Evolutionary conservation across 2,113 vertebrate species (phyloP), one percentile per base, ranked within the genome.

Genomic region (Empidonax traillii): DNA sequence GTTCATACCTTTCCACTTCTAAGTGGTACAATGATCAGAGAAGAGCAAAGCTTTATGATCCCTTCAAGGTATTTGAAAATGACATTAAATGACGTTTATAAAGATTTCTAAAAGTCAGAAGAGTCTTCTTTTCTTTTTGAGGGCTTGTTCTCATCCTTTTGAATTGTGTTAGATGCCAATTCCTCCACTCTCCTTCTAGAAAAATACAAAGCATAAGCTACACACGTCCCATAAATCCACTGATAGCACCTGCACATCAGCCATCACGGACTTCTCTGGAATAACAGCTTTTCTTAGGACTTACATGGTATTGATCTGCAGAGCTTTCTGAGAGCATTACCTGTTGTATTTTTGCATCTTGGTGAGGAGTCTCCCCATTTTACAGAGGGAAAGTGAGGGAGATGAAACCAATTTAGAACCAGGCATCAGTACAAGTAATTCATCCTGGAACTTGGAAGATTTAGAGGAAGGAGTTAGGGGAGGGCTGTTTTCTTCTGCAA

Each of bases 41-140:
- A 94, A 80, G 87, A 96, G 87, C 85, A 93, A 95, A 95, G 85
- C 96, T 96, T 97, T 96, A 96, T 85, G 79, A 96, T 96, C 89
- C 95, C 96, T 97, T 93, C 91, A 91, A 96, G 96, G 96, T 84
- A 96, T 97, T 95, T 95, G 85, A 95, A 97, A 96, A 95, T 90
- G 76, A 94, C 86, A 96, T 79, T 93, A 95, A 96, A 95, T 94
- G 82, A 92, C 13, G 6, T 93, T 85, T 90, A 87, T 85, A 89
- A 91, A 93, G 95, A 94, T 91, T 95, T 95, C 87, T 94, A 95
- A 94, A 97, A 96, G 93, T 94, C 94, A 96, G 85, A 93, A 93
- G 67, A 96, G 51, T 69, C 49, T 83, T 81, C 51, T 88, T 94
- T 92, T 89, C 75, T 92, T 71, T 92, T 31, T 56, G 75, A 92